Evolutionary conservation across 2,113 vertebrate genomes (phyloP), one percentile per base, ranked within the genome.

Genomic region (Crotalus horridus): DNA sequence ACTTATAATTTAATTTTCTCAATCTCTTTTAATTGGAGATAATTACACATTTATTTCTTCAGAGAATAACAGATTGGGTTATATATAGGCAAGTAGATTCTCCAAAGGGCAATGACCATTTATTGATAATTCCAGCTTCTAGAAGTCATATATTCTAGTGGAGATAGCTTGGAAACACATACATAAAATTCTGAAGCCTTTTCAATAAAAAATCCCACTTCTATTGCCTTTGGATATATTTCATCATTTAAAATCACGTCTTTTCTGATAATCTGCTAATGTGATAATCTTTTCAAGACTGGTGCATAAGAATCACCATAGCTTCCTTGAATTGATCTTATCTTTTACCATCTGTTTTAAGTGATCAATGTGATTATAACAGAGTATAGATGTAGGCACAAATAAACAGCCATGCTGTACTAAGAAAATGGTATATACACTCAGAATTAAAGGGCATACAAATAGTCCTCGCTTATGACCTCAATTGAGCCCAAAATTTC

Each of bases 11-110:
- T 29, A 87, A 87, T 87, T 53, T 87, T 29, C 48, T 17, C 24
- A 53, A 2, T n/a, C 51, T 55, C 6, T 43, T 2, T 26, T 92
- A 13, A 58, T 13, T 48, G 61, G 88, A 43, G 87, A 10, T 93
- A 96, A 56, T 90, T 59, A 92, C 29, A 87, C 48, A 11, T 93
- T 26, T 90, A 6, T 88, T 53, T 2, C 11, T 86, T 91, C 85
- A 26, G 0, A 69, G 29, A 69, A 33, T 69, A 6, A 69, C 12
- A 91, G 93, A 48, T 8, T 55, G 53, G 91, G 6, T 51, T 93
- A 88, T 17, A 17, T 43, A 91, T 64, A 24, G 74, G 33, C 0
- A 61, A 92, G 93, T 91, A 93, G 26, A 43, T 92, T 20, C 29
- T 93, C n/a, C 51, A 95, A 94, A 0, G 85, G 51, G 89, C 92